phyloP scores from a whole-genome alignment of 2,113 vertebrate genomes.

The Passer domesticus region DNA sequence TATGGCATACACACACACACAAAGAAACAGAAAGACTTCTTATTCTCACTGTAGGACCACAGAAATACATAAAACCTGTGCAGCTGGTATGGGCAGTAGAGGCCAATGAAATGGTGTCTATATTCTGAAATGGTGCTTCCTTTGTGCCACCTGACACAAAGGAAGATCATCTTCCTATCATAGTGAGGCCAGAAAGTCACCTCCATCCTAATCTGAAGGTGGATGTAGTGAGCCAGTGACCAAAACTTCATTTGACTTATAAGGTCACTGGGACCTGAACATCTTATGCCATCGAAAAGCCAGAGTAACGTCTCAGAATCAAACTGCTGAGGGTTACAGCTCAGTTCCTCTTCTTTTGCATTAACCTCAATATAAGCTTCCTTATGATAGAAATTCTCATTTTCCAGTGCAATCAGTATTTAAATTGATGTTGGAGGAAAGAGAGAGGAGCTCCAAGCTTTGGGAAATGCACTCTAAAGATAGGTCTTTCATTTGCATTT shows the following conservation, averaged over 20 bases:
- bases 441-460: not conserved
- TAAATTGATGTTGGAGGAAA: not conserved
- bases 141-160: rapidly evolving
- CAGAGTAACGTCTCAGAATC: not conserved
- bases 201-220: not conserved
- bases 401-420: not conserved
- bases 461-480: not conserved
- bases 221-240: not conserved
- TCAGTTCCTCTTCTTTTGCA: not conserved
- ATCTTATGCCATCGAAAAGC: not conserved
- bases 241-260: not conserved
- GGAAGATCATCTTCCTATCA: not conserved
- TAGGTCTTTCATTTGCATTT: not conserved
- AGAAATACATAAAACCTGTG: not conserved
- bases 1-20: not conserved
- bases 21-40: not conserved
- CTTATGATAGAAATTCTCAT: not conserved
- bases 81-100: not conserved
- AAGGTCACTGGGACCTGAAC: rapidly evolving
- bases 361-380: not conserved
- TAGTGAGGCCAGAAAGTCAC: not conserved
- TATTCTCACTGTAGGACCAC: not conserved
- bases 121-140: not conserved
- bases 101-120: not conserved
- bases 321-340: not conserved